Evolutionary conservation across 2,797 vertebrate genomes (phyloP), one percentile per base, ranked within the genome.

Genomic region (Hoplostethus mediterraneus): DNA sequence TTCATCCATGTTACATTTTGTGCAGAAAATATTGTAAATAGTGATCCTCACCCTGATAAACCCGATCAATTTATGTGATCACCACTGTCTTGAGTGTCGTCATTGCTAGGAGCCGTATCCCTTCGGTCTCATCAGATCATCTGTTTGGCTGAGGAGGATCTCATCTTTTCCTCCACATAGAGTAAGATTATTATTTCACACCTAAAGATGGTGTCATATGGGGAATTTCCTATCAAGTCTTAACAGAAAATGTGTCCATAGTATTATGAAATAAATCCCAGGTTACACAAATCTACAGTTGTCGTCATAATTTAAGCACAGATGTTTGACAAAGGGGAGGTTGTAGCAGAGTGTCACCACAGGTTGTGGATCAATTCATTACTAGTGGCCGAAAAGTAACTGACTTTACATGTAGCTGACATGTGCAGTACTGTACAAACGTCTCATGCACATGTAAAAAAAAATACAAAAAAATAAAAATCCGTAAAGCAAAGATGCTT

Each of bases 201-300:
- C 48, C 63, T 73, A 10, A 69, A 82, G 53, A 67, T 80, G 68
- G 53, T 84, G 79, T 86, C 57, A 67, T 60, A 21, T 21, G 51
- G 77, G 56, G 66, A 79, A 47, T 60, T 74, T 73, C 17, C 30
- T 85, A 78, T 90, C 45, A 86, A 86, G 88, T 89, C 82, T 89
- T 84, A 85, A 84, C 48, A 80, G 70, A 21, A 17, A 68, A 44
- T 84, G 64, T 89, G 79, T 90, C 71, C 74, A 77, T 75, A 84
- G 82, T 88, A 74, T 85, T 76, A 83, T 66, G 3, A 87, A 91
- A 92, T 89, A 86, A 90, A 90, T 70, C 58, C 75, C 73, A 82
- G 79, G 80, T 83, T 88, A 82, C 88, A 88, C 81, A 88, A 78
- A 79, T 53, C 61, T 57, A 44, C 31, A 5, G 21, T 10, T 53